These are phyloP conservation scores for Silurus aristotelis DNA, from an alignment of 2,797 vertebrate species.

Conservation along the genomic window DNA sequence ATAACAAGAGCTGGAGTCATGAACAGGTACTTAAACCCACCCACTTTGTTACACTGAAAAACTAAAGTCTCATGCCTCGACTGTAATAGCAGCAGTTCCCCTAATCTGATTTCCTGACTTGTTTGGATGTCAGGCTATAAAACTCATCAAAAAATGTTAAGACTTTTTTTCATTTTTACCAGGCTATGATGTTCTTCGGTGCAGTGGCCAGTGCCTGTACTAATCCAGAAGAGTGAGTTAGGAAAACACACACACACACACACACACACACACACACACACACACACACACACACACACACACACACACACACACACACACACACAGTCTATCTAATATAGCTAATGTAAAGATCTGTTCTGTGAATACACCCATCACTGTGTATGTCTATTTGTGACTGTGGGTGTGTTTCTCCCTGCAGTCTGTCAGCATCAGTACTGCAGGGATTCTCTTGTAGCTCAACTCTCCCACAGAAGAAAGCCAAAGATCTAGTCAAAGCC, in stretches of 20 bases:
- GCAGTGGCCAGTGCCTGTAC: too few relatives aligned
- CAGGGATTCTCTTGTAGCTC: constrained; percentile 56
- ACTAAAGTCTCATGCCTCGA: too few relatives aligned
- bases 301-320: background rate
- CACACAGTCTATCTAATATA: background rate
- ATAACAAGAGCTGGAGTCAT: too few relatives aligned
- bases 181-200: constrained; percentile 53
- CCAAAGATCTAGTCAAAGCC: constrained; percentile 31
- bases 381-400: background rate
- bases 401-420: constrained; percentile 40
- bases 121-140: too few relatives aligned
- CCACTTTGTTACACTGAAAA: background rate
- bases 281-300: background rate
- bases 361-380: background rate
- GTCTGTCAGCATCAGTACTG: constrained; percentile 47
- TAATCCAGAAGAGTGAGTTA: too few relatives aligned
- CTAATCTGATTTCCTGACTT: too few relatives aligned
- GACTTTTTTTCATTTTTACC: background rate
- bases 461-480: constrained; percentile 39
- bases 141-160: too few relatives aligned
- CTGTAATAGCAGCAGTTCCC: too few relatives aligned
- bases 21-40: constrained; percentile 60
- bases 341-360: background rate
- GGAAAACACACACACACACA: too few relatives aligned
- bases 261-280: background rate